phyloP scores from a whole-genome alignment of 1,140 invertebrate genomes.

The Drosophila yakuba region DNA sequence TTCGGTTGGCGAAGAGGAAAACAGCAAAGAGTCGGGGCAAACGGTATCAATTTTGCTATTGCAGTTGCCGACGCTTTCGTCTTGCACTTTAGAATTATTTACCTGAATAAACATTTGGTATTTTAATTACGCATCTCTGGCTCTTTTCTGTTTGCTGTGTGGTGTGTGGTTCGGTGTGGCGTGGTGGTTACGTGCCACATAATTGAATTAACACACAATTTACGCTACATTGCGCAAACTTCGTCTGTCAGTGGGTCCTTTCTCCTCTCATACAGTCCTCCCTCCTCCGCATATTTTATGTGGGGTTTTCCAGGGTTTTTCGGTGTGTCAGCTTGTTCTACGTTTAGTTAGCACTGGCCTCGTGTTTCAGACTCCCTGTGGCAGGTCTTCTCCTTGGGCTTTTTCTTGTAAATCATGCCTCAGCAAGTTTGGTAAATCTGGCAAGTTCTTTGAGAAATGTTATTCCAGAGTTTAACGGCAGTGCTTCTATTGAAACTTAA shows the following conservation, averaged over 20 bases:
- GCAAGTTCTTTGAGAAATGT: conserved; percentile 17
- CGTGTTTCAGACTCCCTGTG: conserved; percentile 18
- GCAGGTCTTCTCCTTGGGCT: not conserved
- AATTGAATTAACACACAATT: conserved; percentile 83
- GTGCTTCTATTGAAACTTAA: conserved; percentile 10
- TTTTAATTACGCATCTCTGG: conserved; percentile 78
- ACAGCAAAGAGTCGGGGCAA: conserved; percentile 12
- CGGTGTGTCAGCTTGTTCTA: conserved; percentile 6
- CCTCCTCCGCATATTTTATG: not conserved
- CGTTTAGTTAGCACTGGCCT: conserved; percentile 1
- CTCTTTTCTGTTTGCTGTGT: conserved; percentile 27
- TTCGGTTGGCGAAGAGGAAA: conserved; percentile 29
- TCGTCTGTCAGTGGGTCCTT: conserved; percentile 44
- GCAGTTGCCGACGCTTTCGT: conserved; percentile 64
- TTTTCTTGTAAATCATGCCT: conserved; percentile 23
- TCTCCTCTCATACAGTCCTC: not conserved
- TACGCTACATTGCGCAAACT: conserved; percentile 80
- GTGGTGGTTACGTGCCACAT: conserved; percentile 42
- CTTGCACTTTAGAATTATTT: conserved; percentile 79
- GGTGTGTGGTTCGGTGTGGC: not conserved
- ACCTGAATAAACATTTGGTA: conserved; percentile 84
- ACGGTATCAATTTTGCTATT: conserved; percentile 80
- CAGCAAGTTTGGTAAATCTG: conserved; percentile 32
- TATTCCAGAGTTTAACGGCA: not conserved
- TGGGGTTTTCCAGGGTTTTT: not conserved